Base-by-base conservation (phyloP, 1,140 invertebrate genomes). In the Meloidogyne chitwoodi region DNA sequence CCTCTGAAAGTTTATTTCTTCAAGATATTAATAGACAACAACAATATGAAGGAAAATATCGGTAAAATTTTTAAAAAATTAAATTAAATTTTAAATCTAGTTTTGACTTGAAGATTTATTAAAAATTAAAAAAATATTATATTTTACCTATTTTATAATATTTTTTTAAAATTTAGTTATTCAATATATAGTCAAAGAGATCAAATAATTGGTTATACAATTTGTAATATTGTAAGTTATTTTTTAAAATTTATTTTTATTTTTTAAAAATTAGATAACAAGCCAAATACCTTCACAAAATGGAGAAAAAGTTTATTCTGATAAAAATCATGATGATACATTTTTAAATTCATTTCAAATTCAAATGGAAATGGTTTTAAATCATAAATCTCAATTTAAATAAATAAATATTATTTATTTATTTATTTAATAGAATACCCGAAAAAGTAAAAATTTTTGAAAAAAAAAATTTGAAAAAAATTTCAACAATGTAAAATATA, bases 291-390 rank as follows among this genome's bases (percentile, higher is more conserved):
- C 84, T 11, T 83, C 81, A 12, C 84, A 86, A 73, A 69, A 77
- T 34, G 85, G 80, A 12, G 80, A 86, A 68, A 83, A 83, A 24
- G 76, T 82, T 19, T 86, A 81, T 74, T 66, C 65, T 0, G 77
- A 86, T 34, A 77, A 82, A 19, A 83, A 84, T 72, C 84, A 86
- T 62, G 85, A 86, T 75, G 68, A 87, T 11, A 78, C 80, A 26
- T 87, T 86, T 64, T 76, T 78, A 26, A 68, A 87, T 48, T 78
- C 85, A n/a, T 82, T 83, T 71, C 75, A 77, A 10, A 74, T 86
- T 27, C 79, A 78, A 62, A 64, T 79, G 44, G 61, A 67, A 27
- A 85, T 85, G 84, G 83, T 85, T 22, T 19, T 26, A 2, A 74
- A 87, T 70, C 84, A 85, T 65, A 12, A 67, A n/a, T n/a, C 1